Base-by-base conservation (phyloP, 2,888 invertebrate genomes). In the Rhamphomyia laevipes region DNA sequence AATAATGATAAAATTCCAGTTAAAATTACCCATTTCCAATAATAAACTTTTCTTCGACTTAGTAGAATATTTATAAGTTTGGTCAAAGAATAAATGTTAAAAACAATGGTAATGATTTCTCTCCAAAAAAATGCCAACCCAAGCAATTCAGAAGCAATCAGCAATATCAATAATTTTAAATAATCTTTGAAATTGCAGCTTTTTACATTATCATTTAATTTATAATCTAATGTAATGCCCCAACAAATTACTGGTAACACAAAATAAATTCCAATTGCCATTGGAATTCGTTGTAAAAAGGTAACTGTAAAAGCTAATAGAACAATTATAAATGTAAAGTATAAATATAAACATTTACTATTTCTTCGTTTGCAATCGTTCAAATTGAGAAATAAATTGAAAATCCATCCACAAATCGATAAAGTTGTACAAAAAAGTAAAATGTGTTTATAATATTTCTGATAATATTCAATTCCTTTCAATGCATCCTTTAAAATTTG, bases 381-480 rank as follows among this genome's bases (percentile, higher is more conserved):
- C 16, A 12, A 4, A 41, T 9, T 9, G 18, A 31, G 13, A 44
- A 15, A 44, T 40, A 86, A 71, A 59, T 76, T 76, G 42, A 72
- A 61, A 54, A 86, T 82, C 86, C 88, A 88, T 3, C 82, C 81
- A 33, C 84, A 49, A 67, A 84, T 84, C 4, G 83, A 78, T 18
- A 80, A 59, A 0, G 84, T 77, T 30, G 84, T 77, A 58, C 80
- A 75, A 21, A 76, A 58, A 50, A 84, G 74, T 56, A 91, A 74
- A 1, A 82, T 74, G 48, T 73, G 74, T 62, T 90, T 82, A 64
- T 91, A 89, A 68, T 93, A 94, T 51, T 82, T 82, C 58, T 93
- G 88, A 61, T 90, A 94, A 67, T 90, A 92, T 37, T 77, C 75
- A 9, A 93, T 74, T 13, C 89, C 91, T 46, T 77, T 71, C 47